Conservation (phyloP, 2,888 invertebrate species). For the Drosophila infuscata region DNA sequence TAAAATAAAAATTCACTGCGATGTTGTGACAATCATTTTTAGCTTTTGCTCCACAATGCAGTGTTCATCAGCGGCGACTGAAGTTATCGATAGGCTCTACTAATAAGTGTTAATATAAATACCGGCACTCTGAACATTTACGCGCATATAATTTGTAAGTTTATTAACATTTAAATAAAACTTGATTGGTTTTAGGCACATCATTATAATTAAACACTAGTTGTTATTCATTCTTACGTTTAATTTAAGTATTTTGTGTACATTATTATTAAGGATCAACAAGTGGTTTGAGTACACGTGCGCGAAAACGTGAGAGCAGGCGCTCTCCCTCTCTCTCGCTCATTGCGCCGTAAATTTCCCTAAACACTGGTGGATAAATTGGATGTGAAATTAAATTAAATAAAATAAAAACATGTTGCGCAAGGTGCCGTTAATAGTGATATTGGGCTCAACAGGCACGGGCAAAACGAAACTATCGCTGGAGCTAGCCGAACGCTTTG, state of each 20-base stretch:
- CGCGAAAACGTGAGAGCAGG: slow-evolving; percentile 22
- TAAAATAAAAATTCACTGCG: background rate
- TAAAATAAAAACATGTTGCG: slow-evolving; percentile 82
- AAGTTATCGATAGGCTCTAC: slow-evolving; percentile 26
- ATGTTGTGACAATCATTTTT: background rate
- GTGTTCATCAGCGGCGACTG: slow-evolving; percentile 8
- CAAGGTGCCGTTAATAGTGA: slow-evolving; percentile 91
- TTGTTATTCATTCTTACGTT: too few relatives aligned
- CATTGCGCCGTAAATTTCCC: background rate
- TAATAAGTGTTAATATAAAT: slow-evolving; percentile 19
- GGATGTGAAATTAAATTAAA: slow-evolving; percentile 30
- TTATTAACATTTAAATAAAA: background rate
- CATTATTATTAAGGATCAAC: slow-evolving; percentile 31
- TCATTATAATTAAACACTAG: background rate
- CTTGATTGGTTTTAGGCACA: background rate
- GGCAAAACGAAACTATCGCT: slow-evolving; percentile 98
- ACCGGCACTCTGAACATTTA: slow-evolving; percentile 8
- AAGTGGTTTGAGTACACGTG: slow-evolving; percentile 51
- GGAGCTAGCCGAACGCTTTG: slow-evolving; percentile 93
- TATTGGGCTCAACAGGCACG: slow-evolving; percentile 98
- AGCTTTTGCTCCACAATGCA: slow-evolving; percentile 7
- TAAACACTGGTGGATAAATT: slow-evolving; percentile 20
- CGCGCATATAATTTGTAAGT: slow-evolving; percentile 36
- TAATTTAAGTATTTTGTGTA: background rate
- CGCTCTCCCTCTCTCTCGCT: slow-evolving; percentile 4